Conservation (phyloP, 2,113 vertebrate species). For the Sturnus vulgaris region DNA sequence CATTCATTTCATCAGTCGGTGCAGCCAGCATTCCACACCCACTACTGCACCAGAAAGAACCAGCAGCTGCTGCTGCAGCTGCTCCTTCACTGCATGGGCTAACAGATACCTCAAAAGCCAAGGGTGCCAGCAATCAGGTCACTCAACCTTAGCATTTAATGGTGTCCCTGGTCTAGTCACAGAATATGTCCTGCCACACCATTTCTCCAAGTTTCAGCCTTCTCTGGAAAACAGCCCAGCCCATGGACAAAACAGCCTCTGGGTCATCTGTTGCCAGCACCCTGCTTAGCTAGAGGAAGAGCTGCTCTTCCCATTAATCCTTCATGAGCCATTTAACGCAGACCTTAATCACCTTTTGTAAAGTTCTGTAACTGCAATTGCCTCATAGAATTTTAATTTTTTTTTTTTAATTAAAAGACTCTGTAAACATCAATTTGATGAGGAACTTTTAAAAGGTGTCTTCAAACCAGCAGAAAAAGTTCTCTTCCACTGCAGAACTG, state of each 20-base stretch:
- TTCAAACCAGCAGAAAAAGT: neutral
- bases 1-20: neutral
- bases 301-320: neutral
- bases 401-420: neutral
- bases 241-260: neutral
- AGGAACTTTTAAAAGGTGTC: neutral
- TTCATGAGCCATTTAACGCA: neutral
- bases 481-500: neutral
- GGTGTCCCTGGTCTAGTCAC: neutral
- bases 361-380: neutral
- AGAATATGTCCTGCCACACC: neutral
- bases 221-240: neutral
- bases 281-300: neutral
- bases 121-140: neutral
- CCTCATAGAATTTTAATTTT: neutral
- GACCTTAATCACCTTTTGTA: neutral
- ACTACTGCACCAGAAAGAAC: neutral
- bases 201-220: neutral
- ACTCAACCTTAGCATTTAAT: neutral
- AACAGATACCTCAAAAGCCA: neutral
- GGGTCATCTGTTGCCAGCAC: neutral
- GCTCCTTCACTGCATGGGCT: neutral
- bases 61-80: neutral
- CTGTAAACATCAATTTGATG: neutral
- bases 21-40: neutral